phyloP scores from a whole-genome alignment of 2,888 invertebrate species.

The Podabrus alpinus region DNA sequence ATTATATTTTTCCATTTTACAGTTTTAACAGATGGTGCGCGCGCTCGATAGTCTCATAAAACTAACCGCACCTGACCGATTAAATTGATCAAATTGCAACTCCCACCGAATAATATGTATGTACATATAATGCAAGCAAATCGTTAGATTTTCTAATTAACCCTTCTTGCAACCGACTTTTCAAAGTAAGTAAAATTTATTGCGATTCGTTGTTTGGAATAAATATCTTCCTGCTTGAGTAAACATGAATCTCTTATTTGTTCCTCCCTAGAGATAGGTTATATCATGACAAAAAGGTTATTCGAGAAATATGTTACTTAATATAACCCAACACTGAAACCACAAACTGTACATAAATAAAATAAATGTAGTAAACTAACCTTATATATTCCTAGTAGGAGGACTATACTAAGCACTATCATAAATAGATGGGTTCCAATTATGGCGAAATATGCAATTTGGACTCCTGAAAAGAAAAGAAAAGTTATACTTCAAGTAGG shows the following conservation, averaged over 20 bases:
- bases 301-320: neutral
- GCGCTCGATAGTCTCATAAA: no score
- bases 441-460: slow-evolving; percentile 79
- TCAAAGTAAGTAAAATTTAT: no score
- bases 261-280: neutral
- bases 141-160: no score
- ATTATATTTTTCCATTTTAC: no score
- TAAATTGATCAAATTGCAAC: no score
- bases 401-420: slow-evolving; percentile 71
- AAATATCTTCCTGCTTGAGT: neutral
- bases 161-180: no score
- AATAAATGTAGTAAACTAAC: slow-evolving; percentile 57
- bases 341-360: slow-evolving; percentile 1
- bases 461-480: slow-evolving; percentile 69
- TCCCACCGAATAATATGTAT: no score
- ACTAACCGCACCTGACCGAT: no score
- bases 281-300: neutral
- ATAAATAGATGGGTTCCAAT: slow-evolving; percentile 80
- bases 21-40: no score
- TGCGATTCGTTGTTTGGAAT: neutral
- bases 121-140: no score
- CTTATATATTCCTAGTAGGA: slow-evolving; percentile 76
- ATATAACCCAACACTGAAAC: neutral
- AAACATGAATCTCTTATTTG: neutral
- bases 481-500: neutral